Conservation (phyloP, 2,888 invertebrate genomes). For the Tineola bisselliella region DNA sequence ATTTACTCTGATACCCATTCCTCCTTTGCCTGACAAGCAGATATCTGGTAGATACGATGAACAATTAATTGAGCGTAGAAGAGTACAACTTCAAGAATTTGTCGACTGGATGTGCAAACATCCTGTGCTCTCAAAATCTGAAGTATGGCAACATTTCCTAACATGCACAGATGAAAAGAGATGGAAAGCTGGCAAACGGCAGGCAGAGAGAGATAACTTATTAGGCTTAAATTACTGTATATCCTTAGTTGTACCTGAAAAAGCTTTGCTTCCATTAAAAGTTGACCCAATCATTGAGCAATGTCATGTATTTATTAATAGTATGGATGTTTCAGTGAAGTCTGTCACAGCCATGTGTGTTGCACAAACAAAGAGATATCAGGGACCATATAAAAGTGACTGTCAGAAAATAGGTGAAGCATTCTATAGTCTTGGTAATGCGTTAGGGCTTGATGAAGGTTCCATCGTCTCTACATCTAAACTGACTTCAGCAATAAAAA, state of each 20-base stretch:
- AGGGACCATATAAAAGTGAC: conserved; percentile 87
- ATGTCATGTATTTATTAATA: conserved; percentile 82
- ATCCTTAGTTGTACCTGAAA: conserved; percentile 86
- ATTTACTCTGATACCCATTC: conserved; percentile 93
- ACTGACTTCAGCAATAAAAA: conserved; percentile 82
- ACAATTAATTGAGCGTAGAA: conserved; percentile 93
- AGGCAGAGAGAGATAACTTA: conserved; percentile 93
- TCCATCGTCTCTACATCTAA: conserved; percentile 71
- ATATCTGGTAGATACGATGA: conserved; percentile 97
- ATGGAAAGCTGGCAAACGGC: conserved; percentile 96
- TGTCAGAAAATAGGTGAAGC: conserved; percentile 90
- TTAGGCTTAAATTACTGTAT: conserved; percentile 91
- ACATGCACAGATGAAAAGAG: conserved; percentile 97
- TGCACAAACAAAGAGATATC: conserved; percentile 89
- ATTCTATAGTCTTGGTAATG: conserved; percentile 83
- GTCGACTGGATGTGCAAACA: conserved; percentile 97
- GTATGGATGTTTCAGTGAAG: conserved; percentile 89
- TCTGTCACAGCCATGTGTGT: conserved; percentile 80
- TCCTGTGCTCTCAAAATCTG: conserved; percentile 90
- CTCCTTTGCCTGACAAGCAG: conserved; percentile 97
- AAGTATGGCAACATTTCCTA: conserved; percentile 97
- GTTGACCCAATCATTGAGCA: conserved; percentile 86
- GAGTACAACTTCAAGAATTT: conserved; percentile 94
- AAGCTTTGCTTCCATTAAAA: conserved; percentile 75
- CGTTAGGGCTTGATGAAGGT: conserved; percentile 82